Evolutionary conservation across 1,140 invertebrate genomes (phyloP).

Genomic region (Pectinophora gossypiella): DNA sequence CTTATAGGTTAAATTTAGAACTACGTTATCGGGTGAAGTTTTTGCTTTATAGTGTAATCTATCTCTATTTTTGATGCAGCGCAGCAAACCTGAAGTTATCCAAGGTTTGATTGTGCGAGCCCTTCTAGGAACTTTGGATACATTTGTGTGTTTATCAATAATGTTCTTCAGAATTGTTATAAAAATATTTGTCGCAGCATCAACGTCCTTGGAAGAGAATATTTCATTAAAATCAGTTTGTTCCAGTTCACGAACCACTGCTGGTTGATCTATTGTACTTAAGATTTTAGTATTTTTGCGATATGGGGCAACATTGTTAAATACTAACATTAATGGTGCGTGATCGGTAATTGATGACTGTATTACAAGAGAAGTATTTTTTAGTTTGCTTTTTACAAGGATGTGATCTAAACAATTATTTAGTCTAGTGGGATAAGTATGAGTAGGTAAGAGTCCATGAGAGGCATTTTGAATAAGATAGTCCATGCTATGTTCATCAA

Average conservation of each 20-base stretch:
- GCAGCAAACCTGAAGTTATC: not conserved
- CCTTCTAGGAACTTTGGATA: not conserved
- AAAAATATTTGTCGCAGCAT: not conserved
- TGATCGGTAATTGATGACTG: too few relatives aligned
- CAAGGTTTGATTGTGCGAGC: not conserved
- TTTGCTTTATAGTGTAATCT: not conserved
- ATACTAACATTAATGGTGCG: too few relatives aligned
- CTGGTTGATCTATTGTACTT: too few relatives aligned
- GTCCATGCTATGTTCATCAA: not conserved
- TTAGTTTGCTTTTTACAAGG: slow-evolving; percentile 1
- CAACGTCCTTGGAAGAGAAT: too few relatives aligned
- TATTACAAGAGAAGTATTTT: too few relatives aligned
- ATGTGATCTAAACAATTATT: slow-evolving; percentile 3
- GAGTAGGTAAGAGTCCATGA: slow-evolving; percentile 1
- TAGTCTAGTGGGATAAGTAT: not conserved
- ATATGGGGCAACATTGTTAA: too few relatives aligned
- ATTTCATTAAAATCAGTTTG: too few relatives aligned
- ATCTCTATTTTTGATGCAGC: not conserved
- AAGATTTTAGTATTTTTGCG: too few relatives aligned
- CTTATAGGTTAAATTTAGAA: not conserved
- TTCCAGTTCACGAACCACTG: too few relatives aligned
- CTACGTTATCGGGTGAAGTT: not conserved
- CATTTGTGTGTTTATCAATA: not conserved
- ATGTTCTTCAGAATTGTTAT: not conserved
- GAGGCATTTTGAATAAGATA: not conserved